Evolutionary conservation across 2,797 vertebrate genomes (phyloP).

Genomic region (Sebastolobus alascanus): DNA sequence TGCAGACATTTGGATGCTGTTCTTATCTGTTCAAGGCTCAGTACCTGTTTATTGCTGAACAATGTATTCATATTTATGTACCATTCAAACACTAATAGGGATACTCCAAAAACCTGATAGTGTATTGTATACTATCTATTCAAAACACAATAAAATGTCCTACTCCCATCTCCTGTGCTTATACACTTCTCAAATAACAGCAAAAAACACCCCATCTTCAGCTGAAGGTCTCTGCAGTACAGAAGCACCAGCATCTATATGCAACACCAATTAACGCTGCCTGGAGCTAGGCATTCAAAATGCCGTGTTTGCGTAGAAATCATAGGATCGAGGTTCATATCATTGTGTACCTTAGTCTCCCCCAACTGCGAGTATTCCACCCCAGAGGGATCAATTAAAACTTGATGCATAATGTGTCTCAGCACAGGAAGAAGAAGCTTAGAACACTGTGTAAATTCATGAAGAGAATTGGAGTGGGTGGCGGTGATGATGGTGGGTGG

Average conservation of each 20-base stretch:
- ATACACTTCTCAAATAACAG: slow-evolving; percentile 3
- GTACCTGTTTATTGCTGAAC: not conserved
- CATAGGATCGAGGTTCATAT: slow-evolving; percentile 71
- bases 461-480: slow-evolving; percentile 43
- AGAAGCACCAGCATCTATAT: slow-evolving; percentile 30
- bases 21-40: not conserved
- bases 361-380: slow-evolving; percentile 65
- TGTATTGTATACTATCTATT: not conserved
- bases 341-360: slow-evolving; percentile 66
- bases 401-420: slow-evolving; percentile 80
- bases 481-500: slow-evolving; percentile 22
- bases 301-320: slow-evolving; percentile 64
- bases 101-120: not conserved
- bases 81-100: not conserved
- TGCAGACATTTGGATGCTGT: not conserved
- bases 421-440: slow-evolving; percentile 30
- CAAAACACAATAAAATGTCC: not conserved
- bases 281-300: slow-evolving; percentile 59
- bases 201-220: slow-evolving; percentile 7
- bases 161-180: not conserved
- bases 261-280: slow-evolving; percentile 68
- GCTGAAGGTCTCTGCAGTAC: slow-evolving; percentile 21
- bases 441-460: slow-evolving; percentile 65
- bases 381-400: slow-evolving; percentile 88
- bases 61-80: not conserved